Percentiles rank a stretch among this genome's conserved stretches.
These are phyloP conservation scores for Neogale vison DNA, from an alignment of 2,113 vertebrate genomes.

Conservation along the genomic window DNA sequence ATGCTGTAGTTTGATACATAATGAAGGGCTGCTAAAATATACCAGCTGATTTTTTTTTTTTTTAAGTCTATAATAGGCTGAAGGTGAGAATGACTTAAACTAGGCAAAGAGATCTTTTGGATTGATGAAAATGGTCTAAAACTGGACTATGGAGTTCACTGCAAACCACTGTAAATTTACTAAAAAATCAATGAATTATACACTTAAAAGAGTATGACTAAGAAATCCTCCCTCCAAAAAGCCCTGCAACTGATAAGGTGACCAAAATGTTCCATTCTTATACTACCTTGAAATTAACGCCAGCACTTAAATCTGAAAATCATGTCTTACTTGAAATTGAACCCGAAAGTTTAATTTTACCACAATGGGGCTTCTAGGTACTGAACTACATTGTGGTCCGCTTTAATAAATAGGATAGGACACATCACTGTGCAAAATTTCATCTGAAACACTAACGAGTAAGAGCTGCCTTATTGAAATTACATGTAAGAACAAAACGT, in stretches of 20 bases:
- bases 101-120: background rate
- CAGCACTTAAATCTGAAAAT: background rate
- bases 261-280: background rate
- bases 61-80: background rate
- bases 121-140: background rate
- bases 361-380: background rate
- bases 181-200: background rate
- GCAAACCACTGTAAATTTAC: background rate
- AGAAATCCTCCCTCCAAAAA: background rate
- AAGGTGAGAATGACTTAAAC: background rate
- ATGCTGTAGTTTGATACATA: background rate
- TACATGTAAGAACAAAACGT: background rate
- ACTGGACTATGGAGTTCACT: background rate
- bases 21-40: background rate
- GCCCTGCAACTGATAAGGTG: background rate
- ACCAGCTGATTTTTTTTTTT: background rate
- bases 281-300: background rate
- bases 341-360: background rate
- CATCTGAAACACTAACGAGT: background rate
- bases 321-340: background rate
- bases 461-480: background rate
- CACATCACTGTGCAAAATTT: background rate
- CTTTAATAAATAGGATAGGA: background rate
- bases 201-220: background rate
- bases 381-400: background rate